Base-by-base conservation (phyloP, 1,140 invertebrate genomes). In the Drosophila ohnishii region DNA sequence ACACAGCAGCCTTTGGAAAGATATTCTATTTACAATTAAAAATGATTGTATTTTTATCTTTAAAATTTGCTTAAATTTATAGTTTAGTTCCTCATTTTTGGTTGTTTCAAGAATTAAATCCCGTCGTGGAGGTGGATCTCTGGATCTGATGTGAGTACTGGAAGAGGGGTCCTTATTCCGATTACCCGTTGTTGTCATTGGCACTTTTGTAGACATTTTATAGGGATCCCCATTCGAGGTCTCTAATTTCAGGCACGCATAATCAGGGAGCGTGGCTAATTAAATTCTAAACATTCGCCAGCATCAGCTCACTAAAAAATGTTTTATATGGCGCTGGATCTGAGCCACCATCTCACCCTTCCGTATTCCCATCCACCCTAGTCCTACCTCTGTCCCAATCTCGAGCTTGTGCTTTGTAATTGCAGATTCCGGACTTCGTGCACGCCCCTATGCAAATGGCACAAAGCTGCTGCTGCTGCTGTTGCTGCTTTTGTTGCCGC, bases 201-300 rank as follows among this genome's bases (percentile, higher is more conserved):
- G 58, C 53, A 62, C 53, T 72, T 72, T 39, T 40, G 45, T 71
- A 66, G 30, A 50, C 59, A 63, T 51, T 76, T 69, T 75, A 75
- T 75, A 14, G 73, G 40, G 30, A 56, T 25, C 63, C 55, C 63
- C 55, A 65, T 59, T 74, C 40, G 34, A 35, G 3, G 50, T 34
- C 77, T 74, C 39, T 82, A 76, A 82, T 86, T 85, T 86, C 71
- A 81, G 66, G 69, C 82, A 75, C 58, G 75, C 77, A 83, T 87
- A 87, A 88, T 83, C 84, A 71, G 73, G 40, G 61, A 51, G 84
- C 84, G 80, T 75, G 51, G 80, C 84, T 90, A 90, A 90, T 90
- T 90, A 90, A 90, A 90, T 90, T 90, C 77, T 90, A 82, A 90
- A 73, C 81, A 89, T 75, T 82, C 61, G 78, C 81, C 73, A 59